These are phyloP conservation scores for Uropetala carovei DNA, from an alignment of 2,888 invertebrate genomes.

Conservation along the genomic window DNA sequence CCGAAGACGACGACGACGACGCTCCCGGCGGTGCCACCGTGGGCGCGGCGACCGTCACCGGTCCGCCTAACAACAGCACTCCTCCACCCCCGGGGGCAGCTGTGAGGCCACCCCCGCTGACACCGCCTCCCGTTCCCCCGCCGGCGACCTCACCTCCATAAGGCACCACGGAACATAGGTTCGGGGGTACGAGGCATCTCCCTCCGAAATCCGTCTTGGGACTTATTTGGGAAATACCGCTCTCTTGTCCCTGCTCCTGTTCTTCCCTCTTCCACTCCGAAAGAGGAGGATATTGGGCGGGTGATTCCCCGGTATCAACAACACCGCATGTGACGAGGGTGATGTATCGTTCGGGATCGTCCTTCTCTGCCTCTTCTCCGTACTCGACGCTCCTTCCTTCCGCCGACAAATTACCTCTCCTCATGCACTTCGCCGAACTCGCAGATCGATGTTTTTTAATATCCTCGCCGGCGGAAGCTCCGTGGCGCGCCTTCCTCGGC, in stretches of 20 bases:
- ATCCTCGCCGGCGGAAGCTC: background rate
- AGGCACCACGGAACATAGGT: constrained; percentile 65
- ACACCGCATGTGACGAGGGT: background rate
- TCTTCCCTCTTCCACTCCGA: background rate
- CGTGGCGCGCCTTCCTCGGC: background rate
- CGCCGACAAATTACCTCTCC: constrained; percentile 4
- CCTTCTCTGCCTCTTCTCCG: background rate
- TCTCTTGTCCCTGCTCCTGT: background rate
- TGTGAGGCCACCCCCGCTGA: constrained; percentile 50
- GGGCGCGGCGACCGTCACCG: constrained; percentile 48
- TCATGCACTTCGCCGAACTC: background rate
- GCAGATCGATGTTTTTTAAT: background rate
- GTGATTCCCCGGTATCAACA: background rate
- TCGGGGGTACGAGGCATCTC: constrained; percentile 65
- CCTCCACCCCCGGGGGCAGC: constrained; percentile 65
- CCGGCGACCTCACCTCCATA: constrained; percentile 56
- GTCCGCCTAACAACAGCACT: constrained; percentile 60
- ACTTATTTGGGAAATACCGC: constrained; percentile 2
- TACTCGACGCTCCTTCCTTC: background rate
- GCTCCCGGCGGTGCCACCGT: background rate
- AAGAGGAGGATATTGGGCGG: background rate
- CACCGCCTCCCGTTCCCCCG: constrained; percentile 64
- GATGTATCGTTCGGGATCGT: background rate
- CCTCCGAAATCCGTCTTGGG: constrained; percentile 62
- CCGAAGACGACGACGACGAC: constrained; percentile 25